These are phyloP conservation scores for Lindbergichthys nudifrons DNA, from an alignment of 2,797 vertebrate species.

Conservation along the genomic window DNA sequence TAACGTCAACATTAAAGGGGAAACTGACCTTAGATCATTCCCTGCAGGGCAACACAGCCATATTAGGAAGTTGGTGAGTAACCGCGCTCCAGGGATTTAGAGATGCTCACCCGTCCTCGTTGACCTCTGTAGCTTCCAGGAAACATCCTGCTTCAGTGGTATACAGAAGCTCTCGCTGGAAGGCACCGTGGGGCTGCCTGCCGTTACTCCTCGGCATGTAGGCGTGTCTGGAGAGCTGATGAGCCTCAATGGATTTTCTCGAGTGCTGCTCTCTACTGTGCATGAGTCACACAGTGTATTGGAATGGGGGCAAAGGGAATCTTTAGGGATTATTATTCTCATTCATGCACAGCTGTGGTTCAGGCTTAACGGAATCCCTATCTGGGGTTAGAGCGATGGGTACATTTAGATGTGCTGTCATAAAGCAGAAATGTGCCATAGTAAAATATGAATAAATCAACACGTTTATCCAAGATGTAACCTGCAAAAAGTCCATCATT, in stretches of 20 bases:
- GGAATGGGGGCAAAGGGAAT: conserved; percentile 73
- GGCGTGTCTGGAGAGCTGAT: conserved; percentile 74
- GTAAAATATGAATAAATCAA: background rate
- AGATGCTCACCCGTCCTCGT: conserved; percentile 59
- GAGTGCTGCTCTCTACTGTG: conserved; percentile 59
- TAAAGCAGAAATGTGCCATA: conserved; percentile 10
- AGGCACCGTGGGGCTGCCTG: conserved; percentile 61
- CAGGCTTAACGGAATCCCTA: conserved; percentile 70
- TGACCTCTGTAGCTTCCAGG: conserved; percentile 71
- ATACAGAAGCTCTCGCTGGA: conserved; percentile 44
- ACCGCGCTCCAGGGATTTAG: conserved; percentile 49
- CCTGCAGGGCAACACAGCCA: conserved; percentile 41
- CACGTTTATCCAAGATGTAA: conserved; percentile 13
- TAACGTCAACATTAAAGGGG: conserved; percentile 17
- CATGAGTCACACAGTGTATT: conserved; percentile 72
- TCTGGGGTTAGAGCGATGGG: conserved; percentile 36
- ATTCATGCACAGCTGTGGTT: conserved; percentile 78
- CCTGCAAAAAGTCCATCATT: conserved; percentile 18
- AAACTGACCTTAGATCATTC: conserved; percentile 56
- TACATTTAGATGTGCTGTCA: conserved; percentile 24
- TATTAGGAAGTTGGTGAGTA: conserved; percentile 63
- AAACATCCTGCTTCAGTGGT: conserved; percentile 58
- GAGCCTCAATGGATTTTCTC: conserved; percentile 69
- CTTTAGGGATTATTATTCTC: conserved; percentile 77
- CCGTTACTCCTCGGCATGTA: conserved; percentile 51